Evolutionary conservation across 2,888 invertebrate species (phyloP), one percentile per base, ranked within the genome.

Genomic region (Brenthis hecate): DNA sequence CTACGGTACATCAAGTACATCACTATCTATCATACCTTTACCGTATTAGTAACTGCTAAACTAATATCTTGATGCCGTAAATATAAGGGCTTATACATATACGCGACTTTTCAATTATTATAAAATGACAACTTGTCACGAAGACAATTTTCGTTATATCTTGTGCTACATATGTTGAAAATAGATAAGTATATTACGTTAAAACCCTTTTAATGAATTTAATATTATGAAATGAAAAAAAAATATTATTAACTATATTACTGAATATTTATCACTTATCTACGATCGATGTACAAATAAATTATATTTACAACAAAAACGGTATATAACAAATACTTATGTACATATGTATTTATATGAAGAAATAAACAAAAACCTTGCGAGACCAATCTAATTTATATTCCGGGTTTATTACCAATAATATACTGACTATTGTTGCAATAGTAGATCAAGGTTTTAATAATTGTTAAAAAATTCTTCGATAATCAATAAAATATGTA

Each of bases 41-140:
- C 54, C 16, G 16, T 66, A 60, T 66, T 55, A 66, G 54, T 55
- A 23, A 66, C 19, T 53, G 58, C 66, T 66, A 60, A 66, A 55
- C 60, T 55, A 55, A 55, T 60, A 54, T 60, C 54, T 66, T 23
- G 58, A 32, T 23, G 47, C 54, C 28, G 28, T 55, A 54, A n/a
- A 54, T 54, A 28, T 65, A 60, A 66, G 66, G 51, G 32, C 8
- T 6, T 60, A 13, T 16, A 4, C 36, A 43, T 43, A 43, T 43
- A 11, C 11, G 8, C 8, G 8, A 8, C 36, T 43, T 43, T 43
- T 8, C 11, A 43, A 43, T 43, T 11, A 43, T 11, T 11, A 43
- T 11, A 43, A 11, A 43, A 43, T 11, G 2, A 43, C 36, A 43
- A 43, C 8, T 8, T 43, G 8, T 43, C 8, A 43, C 8, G 2